These are phyloP conservation scores for Brachionus manjavacas DNA, from an alignment of 1,140 invertebrate genomes.

Conservation along the genomic window DNA sequence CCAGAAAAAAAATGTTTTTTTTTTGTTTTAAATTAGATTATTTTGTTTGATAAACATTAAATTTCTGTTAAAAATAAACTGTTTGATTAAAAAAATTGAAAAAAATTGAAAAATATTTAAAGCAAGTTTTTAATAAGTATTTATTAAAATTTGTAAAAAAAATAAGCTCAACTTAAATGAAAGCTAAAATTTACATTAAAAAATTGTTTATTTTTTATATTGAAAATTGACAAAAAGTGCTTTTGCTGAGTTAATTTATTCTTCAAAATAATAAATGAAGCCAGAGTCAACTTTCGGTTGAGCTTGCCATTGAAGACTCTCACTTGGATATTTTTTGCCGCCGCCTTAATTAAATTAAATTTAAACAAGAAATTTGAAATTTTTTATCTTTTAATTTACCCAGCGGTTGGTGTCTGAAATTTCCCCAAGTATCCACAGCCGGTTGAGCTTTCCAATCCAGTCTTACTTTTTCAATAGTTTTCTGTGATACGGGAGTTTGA, in stretches of 20 bases:
- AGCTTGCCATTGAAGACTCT: background rate
- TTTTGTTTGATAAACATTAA: no score
- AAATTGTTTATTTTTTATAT: background rate
- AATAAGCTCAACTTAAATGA: background rate
- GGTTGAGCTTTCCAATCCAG: constrained; percentile 37
- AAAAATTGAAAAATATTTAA: background rate
- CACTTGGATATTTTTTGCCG: background rate
- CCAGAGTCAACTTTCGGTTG: constrained; percentile 31
- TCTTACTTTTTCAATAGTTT: background rate
- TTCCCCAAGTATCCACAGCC: constrained; percentile 31
- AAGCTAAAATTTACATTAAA: constrained; percentile 23
- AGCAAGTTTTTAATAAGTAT: background rate
- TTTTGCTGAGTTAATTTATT: background rate
- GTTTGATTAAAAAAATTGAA: no score
- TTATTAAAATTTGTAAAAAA: background rate
- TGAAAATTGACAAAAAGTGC: background rate
- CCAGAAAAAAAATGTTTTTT: no score
- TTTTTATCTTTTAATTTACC: no score
- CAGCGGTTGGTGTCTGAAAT: constrained; percentile 5
- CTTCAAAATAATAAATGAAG: constrained; percentile 28
- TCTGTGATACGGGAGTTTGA: background rate
- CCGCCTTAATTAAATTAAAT: background rate
- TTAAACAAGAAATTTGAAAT: no score
- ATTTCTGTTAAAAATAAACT: no score
- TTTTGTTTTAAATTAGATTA: no score